A percentile compares a stretch with the other conserved stretches of the same genome.
Conservation (phyloP, 1,140 invertebrate species). For the Eubasilissa regina region DNA sequence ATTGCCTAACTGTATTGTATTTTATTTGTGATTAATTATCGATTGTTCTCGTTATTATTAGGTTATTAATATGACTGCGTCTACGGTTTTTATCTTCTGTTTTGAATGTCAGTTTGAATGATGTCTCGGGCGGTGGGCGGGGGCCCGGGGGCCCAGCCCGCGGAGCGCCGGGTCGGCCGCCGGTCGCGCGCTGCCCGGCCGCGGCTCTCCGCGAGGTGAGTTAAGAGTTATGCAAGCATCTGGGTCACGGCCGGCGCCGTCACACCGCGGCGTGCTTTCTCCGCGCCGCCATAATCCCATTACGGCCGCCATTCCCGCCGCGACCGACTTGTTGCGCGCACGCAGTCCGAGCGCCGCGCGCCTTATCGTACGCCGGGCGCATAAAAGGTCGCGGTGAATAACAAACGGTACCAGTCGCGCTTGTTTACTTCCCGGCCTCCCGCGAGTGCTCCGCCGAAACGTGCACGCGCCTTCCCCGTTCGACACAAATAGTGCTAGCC, state of each 20-base stretch:
- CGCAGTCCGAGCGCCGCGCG: slow-evolving; percentile 19
- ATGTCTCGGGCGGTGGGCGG: not conserved
- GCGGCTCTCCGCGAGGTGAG: slow-evolving; percentile 6
- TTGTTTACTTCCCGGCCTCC: not conserved
- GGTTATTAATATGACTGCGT: too few relatives aligned
- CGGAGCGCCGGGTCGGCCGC: not conserved
- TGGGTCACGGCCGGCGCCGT: slow-evolving; percentile 49
- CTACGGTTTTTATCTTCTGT: too few relatives aligned
- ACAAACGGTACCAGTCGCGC: not conserved
- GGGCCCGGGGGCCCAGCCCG: not conserved
- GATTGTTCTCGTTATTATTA: too few relatives aligned
- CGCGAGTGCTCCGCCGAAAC: not conserved
- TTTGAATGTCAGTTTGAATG: too few relatives aligned
- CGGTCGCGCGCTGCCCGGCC: not conserved
- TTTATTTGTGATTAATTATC: too few relatives aligned
- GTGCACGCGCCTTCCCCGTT: not conserved
- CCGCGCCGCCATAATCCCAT: slow-evolving; percentile 33
- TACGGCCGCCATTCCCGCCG: slow-evolving; percentile 10
- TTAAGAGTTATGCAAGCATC: slow-evolving; percentile 47
- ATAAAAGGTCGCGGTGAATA: slow-evolving; percentile 12
- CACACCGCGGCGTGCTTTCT: slow-evolving; percentile 32
- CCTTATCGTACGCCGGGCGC: too few relatives aligned
- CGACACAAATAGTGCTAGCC: slow-evolving; percentile 1
- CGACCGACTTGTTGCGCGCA: slow-evolving; percentile 35
- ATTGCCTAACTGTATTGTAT: too few relatives aligned